Percentiles rank a stretch among this genome's conserved stretches.
Evolutionary conservation across 2,888 invertebrate species (phyloP).

Genomic region (Dendrolimus pini): DNA sequence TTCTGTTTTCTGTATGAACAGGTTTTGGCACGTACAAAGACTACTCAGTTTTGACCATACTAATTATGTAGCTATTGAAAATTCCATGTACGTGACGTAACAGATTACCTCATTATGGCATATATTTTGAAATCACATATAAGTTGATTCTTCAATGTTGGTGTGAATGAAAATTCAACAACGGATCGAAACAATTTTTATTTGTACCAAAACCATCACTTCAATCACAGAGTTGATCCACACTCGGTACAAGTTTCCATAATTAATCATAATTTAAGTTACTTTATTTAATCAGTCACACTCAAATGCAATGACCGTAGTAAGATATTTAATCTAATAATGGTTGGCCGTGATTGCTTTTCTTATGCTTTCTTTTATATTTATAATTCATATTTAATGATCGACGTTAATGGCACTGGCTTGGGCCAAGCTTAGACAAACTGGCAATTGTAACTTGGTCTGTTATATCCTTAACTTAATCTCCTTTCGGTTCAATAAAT

Average conservation of each 20-base stretch:
- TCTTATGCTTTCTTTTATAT: slow-evolving; percentile 71
- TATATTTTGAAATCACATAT: no score
- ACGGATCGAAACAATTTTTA: no score
- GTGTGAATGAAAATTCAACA: no score
- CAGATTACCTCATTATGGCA: no score
- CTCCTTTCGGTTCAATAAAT: slow-evolving; percentile 6
- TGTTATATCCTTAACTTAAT: slow-evolving; percentile 23
- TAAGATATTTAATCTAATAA: slow-evolving; percentile 68
- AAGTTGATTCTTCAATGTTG: no score
- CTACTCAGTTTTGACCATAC: no score
- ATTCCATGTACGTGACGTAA: no score
- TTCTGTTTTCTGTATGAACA: no score
- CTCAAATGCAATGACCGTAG: slow-evolving; percentile 22
- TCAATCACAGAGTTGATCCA: not conserved
- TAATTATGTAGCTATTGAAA: no score
- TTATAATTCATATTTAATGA: slow-evolving; percentile 76
- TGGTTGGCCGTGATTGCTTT: slow-evolving; percentile 63
- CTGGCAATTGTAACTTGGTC: slow-evolving; percentile 35
- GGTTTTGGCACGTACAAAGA: no score
- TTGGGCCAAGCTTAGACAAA: slow-evolving; percentile 43
- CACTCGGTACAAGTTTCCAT: not conserved
- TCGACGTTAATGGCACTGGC: slow-evolving; percentile 70
- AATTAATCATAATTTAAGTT: not conserved
- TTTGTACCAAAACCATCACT: not conserved
- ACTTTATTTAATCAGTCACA: not conserved